phyloP scores from a whole-genome alignment of 2,888 invertebrate genomes.

The Dolomedes plantarius region DNA sequence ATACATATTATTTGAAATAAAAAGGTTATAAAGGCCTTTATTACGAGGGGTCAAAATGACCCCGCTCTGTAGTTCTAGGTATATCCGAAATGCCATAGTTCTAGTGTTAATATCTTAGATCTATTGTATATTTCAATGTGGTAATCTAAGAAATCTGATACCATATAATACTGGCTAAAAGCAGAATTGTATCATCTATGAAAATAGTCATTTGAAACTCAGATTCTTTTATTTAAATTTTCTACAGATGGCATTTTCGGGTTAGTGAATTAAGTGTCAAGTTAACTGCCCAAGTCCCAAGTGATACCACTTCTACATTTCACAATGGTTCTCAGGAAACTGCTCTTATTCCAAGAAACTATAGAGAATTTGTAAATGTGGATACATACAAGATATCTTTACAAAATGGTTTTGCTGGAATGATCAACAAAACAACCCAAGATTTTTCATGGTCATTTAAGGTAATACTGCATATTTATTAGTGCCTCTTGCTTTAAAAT shows the following conservation, averaged over 20 bases:
- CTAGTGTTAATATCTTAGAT: no score
- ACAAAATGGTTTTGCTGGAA: conserved; percentile 37
- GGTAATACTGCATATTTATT: conserved; percentile 19
- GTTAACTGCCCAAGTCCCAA: neutral
- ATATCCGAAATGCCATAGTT: no score
- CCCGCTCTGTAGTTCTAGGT: no score
- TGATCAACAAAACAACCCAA: conserved; percentile 7
- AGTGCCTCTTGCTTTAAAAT: no score
- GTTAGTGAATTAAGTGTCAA: conserved; percentile 26
- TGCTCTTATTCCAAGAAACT: conserved; percentile 22
- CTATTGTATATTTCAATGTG: no score
- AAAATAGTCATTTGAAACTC: no score
- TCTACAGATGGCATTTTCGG: conserved; percentile 41
- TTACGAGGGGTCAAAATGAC: no score
- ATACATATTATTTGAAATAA: no score
- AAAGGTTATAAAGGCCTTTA: no score
- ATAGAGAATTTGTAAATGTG: neutral
- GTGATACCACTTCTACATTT: neutral
- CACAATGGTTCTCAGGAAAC: neutral
- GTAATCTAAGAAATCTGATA: no score
- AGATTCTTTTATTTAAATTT: neutral
- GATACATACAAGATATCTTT: conserved; percentile 33
- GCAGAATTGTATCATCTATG: no score
- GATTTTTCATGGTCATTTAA: conserved; percentile 34
- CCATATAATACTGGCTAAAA: no score